A percentile compares a stretch with the other conserved stretches of the same genome.
phyloP scores from a whole-genome alignment of 2,888 invertebrate genomes.

The Portevinia maculata region DNA sequence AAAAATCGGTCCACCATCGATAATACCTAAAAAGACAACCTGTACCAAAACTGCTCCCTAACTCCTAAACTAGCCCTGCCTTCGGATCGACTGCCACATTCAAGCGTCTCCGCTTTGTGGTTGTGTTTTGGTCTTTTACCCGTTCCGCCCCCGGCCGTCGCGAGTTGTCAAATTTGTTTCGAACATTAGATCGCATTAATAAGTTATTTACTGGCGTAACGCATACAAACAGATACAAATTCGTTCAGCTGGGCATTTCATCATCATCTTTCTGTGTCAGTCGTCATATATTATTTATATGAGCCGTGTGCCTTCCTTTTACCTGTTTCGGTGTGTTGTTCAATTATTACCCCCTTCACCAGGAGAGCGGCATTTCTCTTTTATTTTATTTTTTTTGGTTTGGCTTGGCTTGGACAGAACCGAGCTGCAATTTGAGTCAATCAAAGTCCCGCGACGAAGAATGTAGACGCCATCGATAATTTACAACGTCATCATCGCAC shows the following conservation, averaged over 20 bases:
- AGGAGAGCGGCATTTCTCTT: constrained; percentile 31
- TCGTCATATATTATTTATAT: constrained; percentile 68
- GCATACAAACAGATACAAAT: constrained; percentile 51
- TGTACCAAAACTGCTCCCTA: constrained; percentile 34
- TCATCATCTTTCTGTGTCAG: constrained; percentile 63
- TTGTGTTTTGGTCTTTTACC: neutral
- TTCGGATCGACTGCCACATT: neutral
- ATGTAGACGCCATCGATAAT: constrained; percentile 76
- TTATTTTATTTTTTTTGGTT: constrained; percentile 24
- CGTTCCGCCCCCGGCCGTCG: neutral
- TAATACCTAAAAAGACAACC: neutral
- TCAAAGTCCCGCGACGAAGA: constrained; percentile 75
- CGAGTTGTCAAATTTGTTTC: constrained; percentile 69
- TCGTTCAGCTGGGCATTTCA: constrained; percentile 67
- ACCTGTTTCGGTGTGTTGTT: constrained; percentile 55
- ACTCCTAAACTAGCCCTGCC: neutral
- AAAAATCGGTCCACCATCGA: constrained; percentile 40
- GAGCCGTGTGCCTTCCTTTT: constrained; percentile 13
- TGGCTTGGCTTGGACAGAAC: constrained; percentile 33
- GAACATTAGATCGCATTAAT: constrained; percentile 57
- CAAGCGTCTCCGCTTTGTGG: neutral
- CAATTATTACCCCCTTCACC: constrained; percentile 65
- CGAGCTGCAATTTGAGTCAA: constrained; percentile 72
- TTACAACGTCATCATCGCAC: constrained; percentile 75
- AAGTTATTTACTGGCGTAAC: constrained; percentile 40